Base-by-base conservation (phyloP, 2,797 vertebrate genomes). In the Sebastes flavidus region DNA sequence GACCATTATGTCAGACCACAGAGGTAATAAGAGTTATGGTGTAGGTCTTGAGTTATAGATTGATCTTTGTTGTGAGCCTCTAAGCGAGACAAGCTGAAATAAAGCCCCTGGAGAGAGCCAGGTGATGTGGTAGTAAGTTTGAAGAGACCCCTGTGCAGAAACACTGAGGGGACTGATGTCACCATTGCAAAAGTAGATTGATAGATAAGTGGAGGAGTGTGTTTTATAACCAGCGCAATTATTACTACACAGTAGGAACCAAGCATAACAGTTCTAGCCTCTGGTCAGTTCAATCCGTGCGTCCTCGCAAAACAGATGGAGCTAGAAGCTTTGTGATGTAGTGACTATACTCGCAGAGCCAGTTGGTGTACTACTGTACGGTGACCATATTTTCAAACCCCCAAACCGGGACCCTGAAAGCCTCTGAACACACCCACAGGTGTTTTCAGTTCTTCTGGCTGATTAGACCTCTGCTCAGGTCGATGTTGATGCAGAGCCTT, bases 1-100 rank as follows among this genome's bases (percentile, higher is more conserved):
- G 56, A 55, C 32, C 27, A 67, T 83, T 71, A 74, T 67, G 62
- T 73, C 72, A 54, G 61, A 62, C 24, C 55, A 20, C 36, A 60
- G 29, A 55, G 42, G 49, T 61, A 72, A 14, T 56, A 14, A 30
- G 68, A 60, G 1, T 52, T 29, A 22, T 34, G 14, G 10, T 25
- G 32, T 32, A 10, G 36, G 42, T 42, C 55, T 30, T 71, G 14
- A 75, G 75, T 60, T 55, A 65, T 24, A 49, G 52, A 75, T 25
- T 14, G 27, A 61, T 69, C 18, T 65, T 56, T 32, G 13, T 27
- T 67, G 6, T 22, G 49, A 63, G 62, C 22, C 38, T 60, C 7
- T n/a, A 49, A 58, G 42, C 30, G 34, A 65, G 27, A 54, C 24
- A 5, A 73, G 49, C n/a, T 46, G 24, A 73, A 65, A 46, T 38